Evolutionary conservation across 2,797 vertebrate species (phyloP).

Genomic region (Notolepis coatsorum): DNA sequence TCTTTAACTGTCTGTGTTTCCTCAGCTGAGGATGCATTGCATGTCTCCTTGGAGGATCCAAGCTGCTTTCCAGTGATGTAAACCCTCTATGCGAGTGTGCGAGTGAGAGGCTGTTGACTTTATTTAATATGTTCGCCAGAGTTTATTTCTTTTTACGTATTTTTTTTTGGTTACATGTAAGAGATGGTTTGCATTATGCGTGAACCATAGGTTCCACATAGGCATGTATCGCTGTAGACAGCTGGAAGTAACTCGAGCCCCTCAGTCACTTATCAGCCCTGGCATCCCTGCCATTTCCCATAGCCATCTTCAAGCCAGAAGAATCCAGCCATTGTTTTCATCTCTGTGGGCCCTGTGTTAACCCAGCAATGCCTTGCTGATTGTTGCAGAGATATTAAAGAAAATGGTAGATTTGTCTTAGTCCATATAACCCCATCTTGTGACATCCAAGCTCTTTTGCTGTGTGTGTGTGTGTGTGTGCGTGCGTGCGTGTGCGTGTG

Average conservation of each 20-base stretch:
- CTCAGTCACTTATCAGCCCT: constrained; percentile 81
- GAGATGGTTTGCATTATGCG: constrained; percentile 79
- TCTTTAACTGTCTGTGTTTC: constrained; percentile 74
- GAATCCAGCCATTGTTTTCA: constrained; percentile 82
- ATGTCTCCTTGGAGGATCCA: constrained; percentile 52
- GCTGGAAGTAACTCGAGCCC: constrained; percentile 83
- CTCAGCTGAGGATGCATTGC: constrained; percentile 75
- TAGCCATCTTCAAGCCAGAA: constrained; percentile 78
- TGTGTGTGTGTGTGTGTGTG: neutral
- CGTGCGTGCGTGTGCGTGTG: constrained; percentile 10
- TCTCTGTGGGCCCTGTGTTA: constrained; percentile 81
- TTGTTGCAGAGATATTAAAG: constrained; percentile 82
- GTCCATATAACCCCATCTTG: constrained; percentile 68
- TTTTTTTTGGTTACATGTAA: constrained; percentile 75
- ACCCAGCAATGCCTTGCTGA: constrained; percentile 77
- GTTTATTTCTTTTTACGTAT: too few species aligned
- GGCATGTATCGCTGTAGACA: constrained; percentile 80
- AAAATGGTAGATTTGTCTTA: constrained; percentile 80
- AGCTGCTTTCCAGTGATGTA: constrained; percentile 75
- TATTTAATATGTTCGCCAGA: constrained; percentile 75
- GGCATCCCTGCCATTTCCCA: constrained; percentile 83
- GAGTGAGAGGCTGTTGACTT: constrained; percentile 74
- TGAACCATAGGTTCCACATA: constrained; percentile 73
- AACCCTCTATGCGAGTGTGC: constrained; percentile 51
- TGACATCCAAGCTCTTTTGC: constrained; percentile 52